Evolutionary conservation across 2,113 vertebrate genomes (phyloP).

Genomic region (Cranoglanis bouderius): DNA sequence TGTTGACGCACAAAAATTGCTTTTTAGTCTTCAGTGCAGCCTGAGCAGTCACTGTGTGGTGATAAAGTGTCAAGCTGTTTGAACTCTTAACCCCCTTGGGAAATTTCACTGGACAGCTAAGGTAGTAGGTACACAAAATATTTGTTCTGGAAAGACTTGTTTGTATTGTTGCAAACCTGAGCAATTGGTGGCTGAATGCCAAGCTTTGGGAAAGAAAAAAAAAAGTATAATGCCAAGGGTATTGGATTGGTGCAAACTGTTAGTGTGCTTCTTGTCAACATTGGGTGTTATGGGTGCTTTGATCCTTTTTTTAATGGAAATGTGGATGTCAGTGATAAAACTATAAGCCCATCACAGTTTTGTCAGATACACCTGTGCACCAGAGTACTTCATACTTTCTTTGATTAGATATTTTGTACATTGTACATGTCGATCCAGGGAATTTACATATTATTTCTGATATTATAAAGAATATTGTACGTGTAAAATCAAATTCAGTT

Average conservation of each 20-base stretch:
- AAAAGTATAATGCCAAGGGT: background rate
- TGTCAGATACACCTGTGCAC: background rate
- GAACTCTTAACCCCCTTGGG: conserved; percentile 11
- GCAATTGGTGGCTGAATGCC: conserved; percentile 3
- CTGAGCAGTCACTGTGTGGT: conserved; percentile 2
- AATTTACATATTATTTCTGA: background rate
- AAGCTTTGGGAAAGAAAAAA: background rate
- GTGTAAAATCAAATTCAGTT: background rate
- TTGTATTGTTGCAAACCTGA: conserved; percentile 10
- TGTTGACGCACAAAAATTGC: conserved; percentile 31
- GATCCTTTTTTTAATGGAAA: background rate
- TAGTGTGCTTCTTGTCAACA: background rate
- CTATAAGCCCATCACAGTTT: background rate
- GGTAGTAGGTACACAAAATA: conserved; percentile 35
- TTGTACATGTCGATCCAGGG: background rate
- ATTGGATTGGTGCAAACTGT: background rate
- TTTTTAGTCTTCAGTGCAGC: conserved; percentile 16
- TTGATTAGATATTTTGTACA: background rate
- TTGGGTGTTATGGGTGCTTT: background rate
- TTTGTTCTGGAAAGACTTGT: conserved; percentile 4
- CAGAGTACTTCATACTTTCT: background rate
- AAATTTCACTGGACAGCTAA: conserved; percentile 24
- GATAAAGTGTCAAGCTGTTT: conserved; percentile 12
- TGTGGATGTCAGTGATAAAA: background rate
- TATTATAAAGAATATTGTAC: background rate